Conservation (phyloP, 2,888 invertebrate species). For the Caenorhabditis auriculariae region DNA sequence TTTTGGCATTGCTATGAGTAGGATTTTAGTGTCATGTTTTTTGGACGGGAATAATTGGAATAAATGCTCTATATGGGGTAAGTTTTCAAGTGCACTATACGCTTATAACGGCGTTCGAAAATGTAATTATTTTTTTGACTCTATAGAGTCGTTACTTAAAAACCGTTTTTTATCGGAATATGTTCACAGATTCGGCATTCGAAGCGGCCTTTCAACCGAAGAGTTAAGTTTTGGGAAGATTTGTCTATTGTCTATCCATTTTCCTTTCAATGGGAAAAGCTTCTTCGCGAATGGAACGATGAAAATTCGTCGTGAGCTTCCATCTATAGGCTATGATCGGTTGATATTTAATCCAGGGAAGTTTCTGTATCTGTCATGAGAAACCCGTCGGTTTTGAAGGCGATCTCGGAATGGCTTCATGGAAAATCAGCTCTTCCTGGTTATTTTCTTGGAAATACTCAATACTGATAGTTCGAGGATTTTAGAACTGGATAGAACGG, state of each 20-base stretch:
- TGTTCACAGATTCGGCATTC: too few species aligned
- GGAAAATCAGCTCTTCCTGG: conserved; percentile 1
- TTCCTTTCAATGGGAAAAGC: conserved; percentile 33
- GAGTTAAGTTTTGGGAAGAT: conserved; percentile 38
- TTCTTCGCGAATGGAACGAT: conserved; percentile 31
- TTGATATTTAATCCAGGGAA: background rate
- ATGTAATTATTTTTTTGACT: background rate
- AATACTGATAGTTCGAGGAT: background rate
- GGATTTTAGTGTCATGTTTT: too few species aligned
- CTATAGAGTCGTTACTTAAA: background rate
- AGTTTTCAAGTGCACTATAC: too few species aligned
- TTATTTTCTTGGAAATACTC: background rate
- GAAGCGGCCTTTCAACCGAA: conserved; percentile 42
- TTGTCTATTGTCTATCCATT: conserved; percentile 45
- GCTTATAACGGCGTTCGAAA: too few species aligned
- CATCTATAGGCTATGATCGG: background rate
- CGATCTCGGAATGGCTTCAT: conserved; percentile 7
- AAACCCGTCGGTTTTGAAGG: conserved; percentile 3
- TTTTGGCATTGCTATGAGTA: too few species aligned
- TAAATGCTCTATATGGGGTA: too few species aligned
- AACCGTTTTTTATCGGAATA: too few species aligned
- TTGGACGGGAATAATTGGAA: too few species aligned
- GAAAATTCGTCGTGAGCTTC: background rate
- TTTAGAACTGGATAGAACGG: background rate
- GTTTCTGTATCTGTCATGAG: background rate